A percentile compares a stretch with the other conserved stretches of the same genome.
Conservation (phyloP, 2,888 invertebrate species). For the Erebia ligea region DNA sequence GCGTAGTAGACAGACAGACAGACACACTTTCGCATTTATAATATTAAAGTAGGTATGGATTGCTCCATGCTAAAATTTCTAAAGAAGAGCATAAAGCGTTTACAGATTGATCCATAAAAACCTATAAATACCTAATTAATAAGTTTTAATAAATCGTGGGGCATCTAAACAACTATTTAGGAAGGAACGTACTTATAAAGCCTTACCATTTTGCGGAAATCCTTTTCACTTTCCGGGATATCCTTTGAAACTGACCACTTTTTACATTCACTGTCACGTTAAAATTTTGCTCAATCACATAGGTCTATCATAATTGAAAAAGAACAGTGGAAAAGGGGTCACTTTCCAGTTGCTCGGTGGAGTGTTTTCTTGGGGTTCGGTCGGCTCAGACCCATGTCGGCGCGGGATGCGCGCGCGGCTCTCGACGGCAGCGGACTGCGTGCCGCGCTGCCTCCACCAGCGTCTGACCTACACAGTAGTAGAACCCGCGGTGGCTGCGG, state of each 20-base stretch:
- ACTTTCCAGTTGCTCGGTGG: slow-evolving; percentile 65
- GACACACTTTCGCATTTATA: no score
- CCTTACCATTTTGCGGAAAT: slow-evolving; percentile 39
- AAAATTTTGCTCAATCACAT: slow-evolving; percentile 55
- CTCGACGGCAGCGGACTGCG: slow-evolving; percentile 65
- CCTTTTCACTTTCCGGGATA: slow-evolving; percentile 48
- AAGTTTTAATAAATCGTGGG: not conserved
- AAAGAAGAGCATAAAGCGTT: no score
- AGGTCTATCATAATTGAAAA: slow-evolving; percentile 66
- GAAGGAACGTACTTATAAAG: not conserved
- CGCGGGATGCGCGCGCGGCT: slow-evolving; percentile 62
- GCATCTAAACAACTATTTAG: not conserved
- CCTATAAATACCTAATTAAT: not conserved
- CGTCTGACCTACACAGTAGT: slow-evolving; percentile 76
- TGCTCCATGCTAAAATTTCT: no score
- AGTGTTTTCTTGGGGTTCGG: slow-evolving; percentile 52
- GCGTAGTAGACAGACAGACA: no score
- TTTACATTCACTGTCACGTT: slow-evolving; percentile 65
- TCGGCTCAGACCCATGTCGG: slow-evolving; percentile 63
- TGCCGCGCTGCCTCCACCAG: slow-evolving; percentile 51
- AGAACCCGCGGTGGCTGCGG: slow-evolving; percentile 52
- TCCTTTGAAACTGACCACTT: slow-evolving; percentile 67
- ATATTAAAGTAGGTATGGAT: no score
- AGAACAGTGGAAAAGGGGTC: slow-evolving; percentile 63
- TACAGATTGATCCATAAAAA: no score